Conservation (phyloP, 2,113 vertebrate genomes). For the Tragelaphus buxtoni region DNA sequence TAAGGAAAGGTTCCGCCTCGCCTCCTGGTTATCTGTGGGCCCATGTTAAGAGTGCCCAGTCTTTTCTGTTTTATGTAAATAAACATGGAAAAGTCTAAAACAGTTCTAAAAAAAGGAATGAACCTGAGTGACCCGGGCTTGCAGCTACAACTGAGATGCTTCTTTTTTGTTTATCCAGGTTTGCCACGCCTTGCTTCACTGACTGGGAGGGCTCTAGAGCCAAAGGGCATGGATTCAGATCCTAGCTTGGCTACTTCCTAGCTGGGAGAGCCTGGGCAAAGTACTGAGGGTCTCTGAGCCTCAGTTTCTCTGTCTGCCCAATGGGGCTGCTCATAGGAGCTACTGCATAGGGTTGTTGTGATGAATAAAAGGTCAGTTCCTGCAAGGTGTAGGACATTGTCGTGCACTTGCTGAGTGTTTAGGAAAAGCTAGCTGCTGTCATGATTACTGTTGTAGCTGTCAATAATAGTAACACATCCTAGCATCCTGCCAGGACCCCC, state of each 20-base stretch:
- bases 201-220: neutral
- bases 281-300: neutral
- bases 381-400: neutral
- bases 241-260: rapidly evolving
- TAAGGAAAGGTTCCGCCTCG: neutral
- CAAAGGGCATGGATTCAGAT: neutral
- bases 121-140: neutral
- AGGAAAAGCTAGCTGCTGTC: neutral
- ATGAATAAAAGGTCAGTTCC: neutral
- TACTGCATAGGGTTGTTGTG: neutral
- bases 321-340: neutral
- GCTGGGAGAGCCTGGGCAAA: rapidly evolving
- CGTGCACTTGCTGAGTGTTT: neutral
- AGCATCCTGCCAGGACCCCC: neutral
- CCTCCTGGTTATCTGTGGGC: neutral
- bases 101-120: neutral
- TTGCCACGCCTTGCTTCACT: neutral
- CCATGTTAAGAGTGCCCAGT: neutral
- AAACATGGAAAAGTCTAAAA: neutral
- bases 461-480: neutral
- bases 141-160: neutral
- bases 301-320: neutral
- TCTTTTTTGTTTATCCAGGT: neutral
- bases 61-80: neutral
- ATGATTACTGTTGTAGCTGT: neutral